These are phyloP conservation scores for Bothrops jararaca DNA, from an alignment of 2,113 vertebrate genomes.

Conservation along the genomic window DNA sequence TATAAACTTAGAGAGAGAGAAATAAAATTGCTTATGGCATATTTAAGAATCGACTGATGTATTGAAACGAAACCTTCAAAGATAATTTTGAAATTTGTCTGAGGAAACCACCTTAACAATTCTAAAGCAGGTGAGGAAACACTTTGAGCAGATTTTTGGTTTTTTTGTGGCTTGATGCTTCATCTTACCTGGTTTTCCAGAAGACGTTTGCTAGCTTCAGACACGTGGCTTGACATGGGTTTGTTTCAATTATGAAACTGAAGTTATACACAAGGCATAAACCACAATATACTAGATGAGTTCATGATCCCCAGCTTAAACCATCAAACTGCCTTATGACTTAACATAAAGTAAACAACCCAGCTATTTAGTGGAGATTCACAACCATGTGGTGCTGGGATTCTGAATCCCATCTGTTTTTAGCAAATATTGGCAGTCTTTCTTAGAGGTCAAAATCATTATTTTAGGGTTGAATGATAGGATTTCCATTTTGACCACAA, in stretches of 20 bases:
- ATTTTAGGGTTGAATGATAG: neutral
- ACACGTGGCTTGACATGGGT: neutral
- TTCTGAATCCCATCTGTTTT: neutral
- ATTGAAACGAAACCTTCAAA: neutral
- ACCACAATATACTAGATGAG: neutral
- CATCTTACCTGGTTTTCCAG: neutral
- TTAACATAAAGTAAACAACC: neutral
- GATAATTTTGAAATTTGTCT: neutral
- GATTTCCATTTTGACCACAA: neutral
- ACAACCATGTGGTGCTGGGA: neutral
- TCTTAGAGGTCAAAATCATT: neutral
- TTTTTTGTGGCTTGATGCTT: neutral
- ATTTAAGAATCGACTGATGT: neutral
- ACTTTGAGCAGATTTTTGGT: neutral
- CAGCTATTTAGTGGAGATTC: neutral
- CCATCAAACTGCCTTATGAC: neutral
- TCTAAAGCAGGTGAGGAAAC: neutral
- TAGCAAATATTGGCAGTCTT: neutral
- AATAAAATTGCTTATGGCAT: neutral
- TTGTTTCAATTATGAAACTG: neutral
- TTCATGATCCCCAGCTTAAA: neutral
- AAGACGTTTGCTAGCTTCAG: neutral
- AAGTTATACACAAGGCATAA: neutral
- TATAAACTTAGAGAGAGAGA: neutral
- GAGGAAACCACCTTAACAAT: neutral